Conservation (phyloP, 2,888 invertebrate species). For the Anodontia alba region DNA sequence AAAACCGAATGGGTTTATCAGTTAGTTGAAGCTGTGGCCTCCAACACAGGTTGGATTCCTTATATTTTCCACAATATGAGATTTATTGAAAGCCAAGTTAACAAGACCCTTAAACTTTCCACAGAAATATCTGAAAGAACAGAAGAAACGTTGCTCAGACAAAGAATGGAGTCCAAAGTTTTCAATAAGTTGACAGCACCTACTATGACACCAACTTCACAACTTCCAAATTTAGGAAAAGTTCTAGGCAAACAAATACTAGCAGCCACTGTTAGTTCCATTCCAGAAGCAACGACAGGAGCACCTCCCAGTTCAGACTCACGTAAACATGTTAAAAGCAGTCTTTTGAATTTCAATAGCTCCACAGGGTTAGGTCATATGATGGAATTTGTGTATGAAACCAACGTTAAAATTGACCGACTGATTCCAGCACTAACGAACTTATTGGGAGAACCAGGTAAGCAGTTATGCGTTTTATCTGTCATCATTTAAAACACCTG, state of each 20-base stretch:
- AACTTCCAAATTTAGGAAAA: neutral
- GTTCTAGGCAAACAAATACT: neutral
- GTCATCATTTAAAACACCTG: neutral
- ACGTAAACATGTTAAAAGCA: neutral
- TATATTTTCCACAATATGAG: slow-evolving; percentile 72
- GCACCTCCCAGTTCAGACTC: no score
- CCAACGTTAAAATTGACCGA: slow-evolving; percentile 67
- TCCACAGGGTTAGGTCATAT: slow-evolving; percentile 25
- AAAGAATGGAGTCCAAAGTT: neutral
- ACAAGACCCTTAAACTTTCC: slow-evolving; percentile 62
- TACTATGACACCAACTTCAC: neutral
- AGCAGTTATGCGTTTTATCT: no score
- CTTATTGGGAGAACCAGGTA: slow-evolving; percentile 77
- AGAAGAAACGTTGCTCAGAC: neutral
- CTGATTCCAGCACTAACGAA: slow-evolving; percentile 74
- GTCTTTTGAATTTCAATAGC: neutral
- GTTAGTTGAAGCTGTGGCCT: slow-evolving; percentile 71
- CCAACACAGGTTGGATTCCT: slow-evolving; percentile 79
- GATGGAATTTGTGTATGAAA: slow-evolving; percentile 66
- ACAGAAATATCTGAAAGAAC: slow-evolving; percentile 14
- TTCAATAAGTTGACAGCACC: neutral
- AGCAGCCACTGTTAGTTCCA: neutral
- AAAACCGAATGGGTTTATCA: slow-evolving; percentile 69
- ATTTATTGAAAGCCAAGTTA: slow-evolving; percentile 72
- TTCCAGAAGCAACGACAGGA: neutral